A percentile compares a stretch with the other conserved stretches of the same genome.
Evolutionary conservation across 1,140 invertebrate genomes (phyloP).

Genomic region (Teleopsis dalmanni): DNA sequence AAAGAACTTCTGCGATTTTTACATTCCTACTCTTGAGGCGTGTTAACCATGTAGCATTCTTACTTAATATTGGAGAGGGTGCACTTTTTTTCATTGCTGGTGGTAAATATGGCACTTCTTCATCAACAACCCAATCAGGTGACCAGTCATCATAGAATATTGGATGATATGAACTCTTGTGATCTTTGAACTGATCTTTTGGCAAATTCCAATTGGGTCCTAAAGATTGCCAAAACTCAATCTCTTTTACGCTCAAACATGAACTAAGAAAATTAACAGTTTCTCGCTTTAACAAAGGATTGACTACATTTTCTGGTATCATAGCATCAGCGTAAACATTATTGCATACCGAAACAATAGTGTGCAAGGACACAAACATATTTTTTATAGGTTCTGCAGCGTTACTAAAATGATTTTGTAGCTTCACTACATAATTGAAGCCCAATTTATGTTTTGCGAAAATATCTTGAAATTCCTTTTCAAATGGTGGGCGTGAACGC

Average conservation of each 20-base stretch:
- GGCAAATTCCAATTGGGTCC: slow-evolving; percentile 33
- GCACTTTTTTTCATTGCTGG: slow-evolving; percentile 21
- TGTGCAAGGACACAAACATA: slow-evolving; percentile 29
- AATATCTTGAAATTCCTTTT: slow-evolving; percentile 36
- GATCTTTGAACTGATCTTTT: slow-evolving; percentile 38
- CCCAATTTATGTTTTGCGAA: slow-evolving; percentile 33
- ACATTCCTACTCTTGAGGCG: slow-evolving; percentile 35
- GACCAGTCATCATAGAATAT: slow-evolving; percentile 42
- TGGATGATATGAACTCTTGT: slow-evolving; percentile 33
- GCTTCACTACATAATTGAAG: slow-evolving; percentile 26
- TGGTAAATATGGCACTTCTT: slow-evolving; percentile 29
- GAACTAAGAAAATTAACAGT: slow-evolving; percentile 25
- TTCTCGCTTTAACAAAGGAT: slow-evolving; percentile 31
- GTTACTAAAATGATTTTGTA: slow-evolving; percentile 33
- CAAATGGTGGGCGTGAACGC: slow-evolving; percentile 33
- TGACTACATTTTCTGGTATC: slow-evolving; percentile 28
- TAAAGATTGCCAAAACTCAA: slow-evolving; percentile 29
- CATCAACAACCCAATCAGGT: slow-evolving; percentile 38
- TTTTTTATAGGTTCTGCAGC: slow-evolving; percentile 27
- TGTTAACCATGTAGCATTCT: slow-evolving; percentile 29
- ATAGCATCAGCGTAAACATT: slow-evolving; percentile 27
- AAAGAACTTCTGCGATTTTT: slow-evolving; percentile 59
- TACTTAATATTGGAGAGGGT: slow-evolving; percentile 16
- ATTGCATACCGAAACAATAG: slow-evolving; percentile 34
- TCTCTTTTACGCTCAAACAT: slow-evolving; percentile 21